Conservation (phyloP, 2,797 vertebrate species). For the Sebastes flavidus region DNA sequence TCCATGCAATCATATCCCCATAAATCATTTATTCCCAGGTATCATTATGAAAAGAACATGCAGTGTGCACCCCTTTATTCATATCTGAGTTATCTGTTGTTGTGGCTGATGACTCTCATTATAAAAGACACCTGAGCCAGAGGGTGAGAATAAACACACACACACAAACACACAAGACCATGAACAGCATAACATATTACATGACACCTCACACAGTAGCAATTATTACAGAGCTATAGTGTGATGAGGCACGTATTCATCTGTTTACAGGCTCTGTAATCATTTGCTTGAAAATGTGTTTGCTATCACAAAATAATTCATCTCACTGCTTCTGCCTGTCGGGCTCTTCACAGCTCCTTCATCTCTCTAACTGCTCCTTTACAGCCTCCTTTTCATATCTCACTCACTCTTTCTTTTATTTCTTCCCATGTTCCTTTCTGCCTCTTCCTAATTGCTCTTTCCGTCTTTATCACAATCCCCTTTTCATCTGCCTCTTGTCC, state of each 20-base stretch:
- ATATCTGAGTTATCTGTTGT: conserved; percentile 13
- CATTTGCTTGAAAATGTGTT: conserved; percentile 30
- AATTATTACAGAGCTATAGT: background rate
- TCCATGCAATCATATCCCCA: background rate
- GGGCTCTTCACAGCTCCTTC: conserved; percentile 15
- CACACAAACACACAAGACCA: background rate
- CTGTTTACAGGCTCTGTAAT: conserved; percentile 6
- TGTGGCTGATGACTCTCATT: conserved; percentile 20
- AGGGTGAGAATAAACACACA: background rate
- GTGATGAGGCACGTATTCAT: conserved; percentile 8
- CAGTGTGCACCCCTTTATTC: background rate
- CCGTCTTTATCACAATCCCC: conserved; percentile 29
- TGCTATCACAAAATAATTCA: conserved; percentile 32
- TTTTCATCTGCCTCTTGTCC: conserved; percentile 40
- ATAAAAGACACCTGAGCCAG: conserved; percentile 30
- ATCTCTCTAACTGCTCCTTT: conserved; percentile 24
- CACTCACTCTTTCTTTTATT: conserved; percentile 6
- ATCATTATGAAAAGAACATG: background rate
- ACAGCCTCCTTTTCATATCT: conserved; percentile 17
- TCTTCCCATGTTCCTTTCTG: conserved; percentile 9
- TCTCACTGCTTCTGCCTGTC: background rate
- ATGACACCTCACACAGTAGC: conserved; percentile 12
- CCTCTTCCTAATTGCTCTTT: conserved; percentile 29
- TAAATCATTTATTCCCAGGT: background rate
- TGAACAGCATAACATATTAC: conserved; percentile 2